Evolutionary conservation across 2,888 invertebrate genomes (phyloP).

Genomic region (Bugula neritina): DNA sequence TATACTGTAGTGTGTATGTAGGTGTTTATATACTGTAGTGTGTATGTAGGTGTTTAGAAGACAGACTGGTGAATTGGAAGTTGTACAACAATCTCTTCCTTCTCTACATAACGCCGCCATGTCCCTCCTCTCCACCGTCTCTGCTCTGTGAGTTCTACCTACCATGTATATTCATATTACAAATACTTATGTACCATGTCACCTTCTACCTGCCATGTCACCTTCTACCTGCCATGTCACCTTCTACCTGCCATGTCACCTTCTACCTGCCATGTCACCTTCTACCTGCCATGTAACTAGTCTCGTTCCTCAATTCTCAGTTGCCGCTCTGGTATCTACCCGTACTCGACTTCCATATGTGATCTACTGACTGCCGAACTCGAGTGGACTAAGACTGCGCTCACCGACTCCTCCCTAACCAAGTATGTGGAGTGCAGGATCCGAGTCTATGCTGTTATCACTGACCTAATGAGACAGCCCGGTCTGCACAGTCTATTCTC

Average conservation of each 20-base stretch:
- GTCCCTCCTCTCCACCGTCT: not conserved
- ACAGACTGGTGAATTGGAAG: not conserved
- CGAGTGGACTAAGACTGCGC: slow-evolving; percentile 1
- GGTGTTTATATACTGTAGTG: not conserved
- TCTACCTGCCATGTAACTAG: too few relatives aligned
- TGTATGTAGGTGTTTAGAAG: slow-evolving; percentile 1
- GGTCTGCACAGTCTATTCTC: not conserved
- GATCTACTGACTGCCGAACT: not conserved
- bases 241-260: too few relatives aligned
- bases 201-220: too few relatives aligned
- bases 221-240: too few relatives aligned
- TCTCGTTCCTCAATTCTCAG: too few relatives aligned
- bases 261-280: too few relatives aligned
- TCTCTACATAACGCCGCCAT: not conserved
- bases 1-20: not conserved
- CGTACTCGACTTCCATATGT: slow-evolving; percentile 14
- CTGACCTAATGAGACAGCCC: not conserved
- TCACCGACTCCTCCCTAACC: not conserved
- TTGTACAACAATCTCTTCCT: not conserved
- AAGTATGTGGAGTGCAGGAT: not conserved
- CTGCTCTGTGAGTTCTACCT: not conserved
- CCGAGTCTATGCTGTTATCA: not conserved
- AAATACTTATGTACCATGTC: too few relatives aligned
- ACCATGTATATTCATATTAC: too few relatives aligned
- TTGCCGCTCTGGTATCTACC: not conserved